Percentiles rank a stretch among this genome's conserved stretches.
Conservation (phyloP, 2,113 vertebrate genomes). For the Sialia sialis region DNA sequence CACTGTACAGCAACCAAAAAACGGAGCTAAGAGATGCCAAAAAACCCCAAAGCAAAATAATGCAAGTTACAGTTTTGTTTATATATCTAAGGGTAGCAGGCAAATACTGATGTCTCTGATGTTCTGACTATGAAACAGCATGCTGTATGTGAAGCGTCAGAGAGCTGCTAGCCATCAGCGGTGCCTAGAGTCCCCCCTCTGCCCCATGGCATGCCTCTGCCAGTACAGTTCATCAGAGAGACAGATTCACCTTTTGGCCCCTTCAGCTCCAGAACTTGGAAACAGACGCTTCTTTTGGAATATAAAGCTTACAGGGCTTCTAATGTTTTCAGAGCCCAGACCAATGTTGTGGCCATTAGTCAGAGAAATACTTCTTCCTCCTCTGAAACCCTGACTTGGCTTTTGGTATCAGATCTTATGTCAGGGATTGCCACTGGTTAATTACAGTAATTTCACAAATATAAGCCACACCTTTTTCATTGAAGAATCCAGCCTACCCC, state of each 20-base stretch:
- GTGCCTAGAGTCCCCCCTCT: background rate
- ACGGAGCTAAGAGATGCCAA: background rate
- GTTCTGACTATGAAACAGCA: background rate
- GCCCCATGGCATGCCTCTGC: background rate
- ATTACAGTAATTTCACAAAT: too few relatives aligned
- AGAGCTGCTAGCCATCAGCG: rapidly evolving
- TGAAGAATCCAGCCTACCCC: too few relatives aligned
- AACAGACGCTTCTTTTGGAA: background rate
- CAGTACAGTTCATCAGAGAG: background rate
- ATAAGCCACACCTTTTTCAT: too few relatives aligned
- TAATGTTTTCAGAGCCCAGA: background rate
- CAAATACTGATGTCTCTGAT: background rate
- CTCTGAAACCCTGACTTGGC: background rate
- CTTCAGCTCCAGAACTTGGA: background rate
- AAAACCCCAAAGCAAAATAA: background rate
- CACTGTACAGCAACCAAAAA: background rate
- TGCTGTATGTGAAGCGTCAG: background rate
- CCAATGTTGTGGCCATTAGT: background rate
- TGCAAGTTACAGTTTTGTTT: background rate
- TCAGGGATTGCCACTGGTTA: background rate
- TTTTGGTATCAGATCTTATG: background rate
- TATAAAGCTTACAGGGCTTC: background rate
- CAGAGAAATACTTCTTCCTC: background rate
- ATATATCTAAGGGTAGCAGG: background rate
- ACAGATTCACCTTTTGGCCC: background rate